Evolutionary conservation across 1,140 invertebrate species (phyloP), one percentile per base, ranked within the genome.

Genomic region (Zeugodacus cucurbitae): DNA sequence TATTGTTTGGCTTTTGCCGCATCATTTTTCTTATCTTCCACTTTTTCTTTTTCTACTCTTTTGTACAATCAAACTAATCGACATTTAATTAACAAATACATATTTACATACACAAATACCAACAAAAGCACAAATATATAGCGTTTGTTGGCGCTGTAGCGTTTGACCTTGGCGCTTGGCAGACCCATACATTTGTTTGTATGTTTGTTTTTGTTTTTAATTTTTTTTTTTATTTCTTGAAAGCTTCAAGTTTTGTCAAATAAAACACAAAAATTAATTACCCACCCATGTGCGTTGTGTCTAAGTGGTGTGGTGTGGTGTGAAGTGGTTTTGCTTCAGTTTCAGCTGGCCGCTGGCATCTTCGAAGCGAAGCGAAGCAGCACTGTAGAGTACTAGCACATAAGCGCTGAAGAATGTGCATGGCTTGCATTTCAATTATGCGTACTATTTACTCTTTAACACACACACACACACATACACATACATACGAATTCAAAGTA

Each of bases 361-460:
- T 82, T 54, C 41, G 41, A 26, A 82, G 22, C 22, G 44, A 8
- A 26, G 74, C 34, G 44, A n/a, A n/a, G n/a, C n/a, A n/a, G n/a
- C n/a, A n/a, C 11, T 11, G 37, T 26, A 37, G 3, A 67, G 62
- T 20, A 22, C 4, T 0, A 26, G 34, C n/a, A 8, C 29, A 78
- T n/a, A 22, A 41, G 29, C 6, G 7, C 14, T 44, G 37, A 48
- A 48, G 6, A 82, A 82, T 29, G n/a, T 26, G 41, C 74, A 82
- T 82, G 74, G 41, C 10, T 82, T n/a, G 74, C 74, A 82, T 82
- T 82, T 82, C 44, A 82, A 82, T 82, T 82, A 29, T 48, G 74
- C 74, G 41, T 82, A 54, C 41, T 54, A 48, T 48, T 48, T 82
- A 20, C 26, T 44, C 41, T 41, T 44, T n/a, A n/a, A 3, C 22